Conservation (phyloP, 2,888 invertebrate genomes). For the Ormyrus rosae region DNA sequence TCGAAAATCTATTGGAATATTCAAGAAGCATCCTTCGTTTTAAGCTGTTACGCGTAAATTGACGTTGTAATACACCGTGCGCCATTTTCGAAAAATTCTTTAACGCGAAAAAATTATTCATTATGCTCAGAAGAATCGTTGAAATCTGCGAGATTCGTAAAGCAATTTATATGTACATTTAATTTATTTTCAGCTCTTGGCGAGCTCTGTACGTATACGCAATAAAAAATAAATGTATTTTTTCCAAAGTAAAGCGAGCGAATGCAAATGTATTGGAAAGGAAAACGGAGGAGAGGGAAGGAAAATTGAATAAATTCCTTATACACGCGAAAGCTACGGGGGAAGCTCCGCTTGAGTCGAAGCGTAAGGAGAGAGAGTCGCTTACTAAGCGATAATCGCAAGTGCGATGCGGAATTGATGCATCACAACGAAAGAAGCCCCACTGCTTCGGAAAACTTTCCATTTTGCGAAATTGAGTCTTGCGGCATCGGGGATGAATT, state of each 20-base stretch:
- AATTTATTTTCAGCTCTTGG: no score
- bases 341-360: not conserved
- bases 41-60: no score
- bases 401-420: constrained; percentile 30
- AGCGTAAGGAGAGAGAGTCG: no score
- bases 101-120: no score
- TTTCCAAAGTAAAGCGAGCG: not conserved
- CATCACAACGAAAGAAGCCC: constrained; percentile 43
- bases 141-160: no score
- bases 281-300: not conserved
- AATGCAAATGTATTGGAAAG: not conserved
- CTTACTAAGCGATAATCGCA: constrained; percentile 37
- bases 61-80: no score
- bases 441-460: constrained; percentile 48
- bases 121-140: no score
- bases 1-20: no score
- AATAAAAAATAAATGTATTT: constrained; percentile 16
- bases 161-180: no score
- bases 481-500: constrained; percentile 45
- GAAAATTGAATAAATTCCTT: constrained; percentile 28
- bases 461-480: constrained; percentile 53
- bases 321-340: constrained; percentile 3
- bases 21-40: no score
- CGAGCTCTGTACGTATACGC: no score
- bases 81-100: no score